These are phyloP conservation scores for Hipparchia sbordonii DNA, from an alignment of 2,888 invertebrate genomes.

Conservation along the genomic window DNA sequence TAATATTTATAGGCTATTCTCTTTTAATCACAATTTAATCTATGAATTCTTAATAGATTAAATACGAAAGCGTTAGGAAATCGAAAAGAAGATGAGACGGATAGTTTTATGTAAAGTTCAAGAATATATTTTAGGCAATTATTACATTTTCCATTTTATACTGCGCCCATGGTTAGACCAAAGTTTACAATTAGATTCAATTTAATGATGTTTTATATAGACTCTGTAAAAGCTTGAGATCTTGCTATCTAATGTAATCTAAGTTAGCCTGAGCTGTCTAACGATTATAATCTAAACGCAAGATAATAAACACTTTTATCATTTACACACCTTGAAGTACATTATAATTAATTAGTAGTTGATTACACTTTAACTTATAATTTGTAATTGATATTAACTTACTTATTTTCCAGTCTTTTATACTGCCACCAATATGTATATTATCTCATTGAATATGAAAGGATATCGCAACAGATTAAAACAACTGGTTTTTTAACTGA, in stretches of 20 bases:
- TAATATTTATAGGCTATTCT: too few relatives aligned
- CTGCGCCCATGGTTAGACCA: too few relatives aligned
- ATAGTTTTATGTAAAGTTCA: too few relatives aligned
- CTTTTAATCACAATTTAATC: too few relatives aligned
- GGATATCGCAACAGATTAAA: constrained; percentile 18
- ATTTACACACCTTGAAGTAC: constrained; percentile 16
- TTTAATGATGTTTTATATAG: not conserved
- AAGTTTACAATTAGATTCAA: not conserved
- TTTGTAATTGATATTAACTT: constrained; percentile 13
- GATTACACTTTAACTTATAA: constrained; percentile 11
- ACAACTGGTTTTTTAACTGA: constrained; percentile 21
- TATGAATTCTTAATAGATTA: too few relatives aligned
- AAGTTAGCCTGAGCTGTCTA: too few relatives aligned
- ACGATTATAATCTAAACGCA: not conserved
- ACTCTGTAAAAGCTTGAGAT: not conserved
- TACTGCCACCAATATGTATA: constrained; percentile 11
- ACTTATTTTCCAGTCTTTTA: constrained; percentile 12
- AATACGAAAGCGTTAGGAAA: too few relatives aligned
- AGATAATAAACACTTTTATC: not conserved
- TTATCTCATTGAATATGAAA: constrained; percentile 23
- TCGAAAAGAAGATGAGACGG: too few relatives aligned
- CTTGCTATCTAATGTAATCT: too few relatives aligned
- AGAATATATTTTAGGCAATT: too few relatives aligned
- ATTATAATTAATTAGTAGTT: constrained; percentile 6
- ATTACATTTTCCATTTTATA: too few relatives aligned